Percentiles rank a stretch among this genome's conserved stretches.
Conservation (phyloP, 2,113 vertebrate genomes). For the Etheostoma spectabile region DNA sequence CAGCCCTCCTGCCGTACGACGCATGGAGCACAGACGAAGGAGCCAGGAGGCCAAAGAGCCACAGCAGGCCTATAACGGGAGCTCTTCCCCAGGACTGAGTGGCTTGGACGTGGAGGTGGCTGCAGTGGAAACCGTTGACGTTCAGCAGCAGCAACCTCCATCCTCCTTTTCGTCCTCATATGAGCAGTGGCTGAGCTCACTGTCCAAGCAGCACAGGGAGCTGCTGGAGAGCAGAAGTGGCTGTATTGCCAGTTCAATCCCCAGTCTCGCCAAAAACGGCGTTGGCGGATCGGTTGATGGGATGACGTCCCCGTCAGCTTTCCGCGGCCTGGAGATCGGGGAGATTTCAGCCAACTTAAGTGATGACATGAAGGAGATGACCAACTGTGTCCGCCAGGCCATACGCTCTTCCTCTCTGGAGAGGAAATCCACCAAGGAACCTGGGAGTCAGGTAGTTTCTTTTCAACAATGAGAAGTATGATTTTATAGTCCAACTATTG, state of each 20-base stretch:
- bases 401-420: constrained; percentile 96
- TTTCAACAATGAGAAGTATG: background rate
- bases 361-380: constrained; percentile 99
- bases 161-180: constrained; percentile 80
- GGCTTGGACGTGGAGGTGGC: background rate
- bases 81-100: constrained; percentile 15
- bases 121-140: background rate
- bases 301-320: constrained; percentile 75
- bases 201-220: constrained; percentile 92
- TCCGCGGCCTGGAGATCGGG: constrained; percentile 87
- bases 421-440: constrained; percentile 92
- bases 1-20: constrained; percentile 92
- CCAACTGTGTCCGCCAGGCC: constrained; percentile 96
- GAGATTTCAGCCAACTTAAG: constrained; percentile 95
- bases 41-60: constrained; percentile 42
- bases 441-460: constrained; percentile 83
- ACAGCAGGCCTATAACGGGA: constrained; percentile 43
- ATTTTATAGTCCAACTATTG: background rate
- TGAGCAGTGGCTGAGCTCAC: constrained; percentile 93
- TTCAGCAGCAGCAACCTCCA: constrained; percentile 49
- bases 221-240: constrained; percentile 85
- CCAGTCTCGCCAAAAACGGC: constrained; percentile 41
- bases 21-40: constrained; percentile 79
- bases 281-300: constrained; percentile 51
- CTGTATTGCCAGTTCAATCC: constrained; percentile 50